phyloP scores from a whole-genome alignment of 2,113 vertebrate genomes.

The Hyperopisus bebe region DNA sequence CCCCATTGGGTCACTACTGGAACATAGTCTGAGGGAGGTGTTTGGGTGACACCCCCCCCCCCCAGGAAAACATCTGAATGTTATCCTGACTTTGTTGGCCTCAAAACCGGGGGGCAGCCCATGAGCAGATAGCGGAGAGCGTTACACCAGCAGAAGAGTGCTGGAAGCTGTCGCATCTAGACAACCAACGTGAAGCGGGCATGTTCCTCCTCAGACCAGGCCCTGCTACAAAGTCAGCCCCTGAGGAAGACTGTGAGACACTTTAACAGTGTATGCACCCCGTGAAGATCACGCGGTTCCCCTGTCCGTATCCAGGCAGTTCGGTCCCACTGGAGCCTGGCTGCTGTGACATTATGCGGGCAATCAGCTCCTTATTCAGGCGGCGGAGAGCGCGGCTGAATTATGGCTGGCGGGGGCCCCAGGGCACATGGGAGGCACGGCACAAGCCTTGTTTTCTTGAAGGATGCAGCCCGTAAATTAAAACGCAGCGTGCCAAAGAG shows the following conservation, averaged over 20 bases:
- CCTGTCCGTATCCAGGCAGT: conserved; percentile 25
- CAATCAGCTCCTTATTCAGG: conserved; percentile 42
- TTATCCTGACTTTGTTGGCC: background rate
- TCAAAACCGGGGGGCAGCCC: background rate
- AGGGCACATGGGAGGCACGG: background rate
- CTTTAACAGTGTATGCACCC: conserved; percentile 48
- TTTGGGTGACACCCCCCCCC: background rate
- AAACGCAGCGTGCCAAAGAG: background rate
- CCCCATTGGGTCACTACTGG: background rate
- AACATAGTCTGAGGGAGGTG: background rate
- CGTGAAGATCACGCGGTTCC: conserved; percentile 49
- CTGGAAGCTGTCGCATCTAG: conserved; percentile 44
- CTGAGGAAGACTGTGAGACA: conserved; percentile 28
- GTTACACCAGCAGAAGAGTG: conserved; percentile 8
- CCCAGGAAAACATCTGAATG: background rate
- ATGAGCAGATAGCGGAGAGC: conserved; percentile 1
- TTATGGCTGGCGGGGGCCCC: background rate
- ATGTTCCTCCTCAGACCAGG: conserved; percentile 37
- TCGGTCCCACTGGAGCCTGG: conserved; percentile 45
- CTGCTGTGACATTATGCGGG: conserved; percentile 54
- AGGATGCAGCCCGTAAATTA: background rate
- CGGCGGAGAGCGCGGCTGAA: background rate
- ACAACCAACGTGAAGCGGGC: conserved; percentile 38
- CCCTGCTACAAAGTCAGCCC: conserved; percentile 54
- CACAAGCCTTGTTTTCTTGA: background rate